Evolutionary conservation across 2,888 invertebrate species (phyloP).

Genomic region (Nymphalis c-album): DNA sequence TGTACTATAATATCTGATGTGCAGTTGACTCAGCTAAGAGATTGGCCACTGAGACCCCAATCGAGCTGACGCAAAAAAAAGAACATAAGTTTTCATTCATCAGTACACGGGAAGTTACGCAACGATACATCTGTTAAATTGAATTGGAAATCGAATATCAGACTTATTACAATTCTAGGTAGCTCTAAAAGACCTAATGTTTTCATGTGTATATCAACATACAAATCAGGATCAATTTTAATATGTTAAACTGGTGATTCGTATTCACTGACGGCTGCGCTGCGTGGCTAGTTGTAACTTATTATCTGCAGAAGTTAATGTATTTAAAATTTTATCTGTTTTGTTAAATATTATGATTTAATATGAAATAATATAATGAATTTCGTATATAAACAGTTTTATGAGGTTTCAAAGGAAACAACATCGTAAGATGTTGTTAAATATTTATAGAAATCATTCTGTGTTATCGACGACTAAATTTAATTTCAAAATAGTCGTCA

Average conservation of each 20-base stretch:
- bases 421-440: no score
- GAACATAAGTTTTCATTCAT: conserved; percentile 13
- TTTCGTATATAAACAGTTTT: no score
- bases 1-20: no score
- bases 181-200: conserved; percentile 10
- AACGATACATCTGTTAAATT: conserved; percentile 14
- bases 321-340: conserved; percentile 20
- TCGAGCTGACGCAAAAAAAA: background rate
- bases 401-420: no score
- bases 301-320: conserved; percentile 18
- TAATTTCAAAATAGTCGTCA: no score
- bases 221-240: conserved; percentile 14
- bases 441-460: no score
- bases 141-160: conserved; percentile 27
- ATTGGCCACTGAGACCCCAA: no score
- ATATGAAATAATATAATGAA: no score
- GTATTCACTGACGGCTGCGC: conserved; percentile 19
- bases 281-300: conserved; percentile 23
- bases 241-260: conserved; percentile 22
- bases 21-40: no score
- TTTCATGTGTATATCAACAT: conserved; percentile 18
- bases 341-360: conserved; percentile 7
- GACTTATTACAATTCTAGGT: conserved; percentile 13
- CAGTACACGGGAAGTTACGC: conserved; percentile 16
- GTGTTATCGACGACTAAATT: no score